Base-by-base conservation (phyloP, 2,797 vertebrate genomes). In the Phyllotis vaccarum region DNA sequence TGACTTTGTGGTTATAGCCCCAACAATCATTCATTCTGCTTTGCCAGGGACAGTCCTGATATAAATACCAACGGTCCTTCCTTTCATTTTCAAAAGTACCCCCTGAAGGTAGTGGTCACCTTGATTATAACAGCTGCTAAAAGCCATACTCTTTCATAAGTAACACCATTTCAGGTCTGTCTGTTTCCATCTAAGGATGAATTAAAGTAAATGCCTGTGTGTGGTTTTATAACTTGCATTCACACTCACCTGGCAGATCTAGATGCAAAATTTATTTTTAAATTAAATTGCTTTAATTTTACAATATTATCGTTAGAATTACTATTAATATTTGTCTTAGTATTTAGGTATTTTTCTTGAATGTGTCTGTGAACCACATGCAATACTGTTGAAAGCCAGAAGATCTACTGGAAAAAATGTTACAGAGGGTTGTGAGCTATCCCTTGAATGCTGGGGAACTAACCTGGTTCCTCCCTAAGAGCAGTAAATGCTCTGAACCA, bases 181-280 rank as follows among this genome's bases (percentile, higher is more conserved):
- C 19, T 24, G 43, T 19, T 72, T 70, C 22, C 11, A 21, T 74
- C 21, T 87, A 16, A 54, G 22, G 7, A 37, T 34, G 43, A 89
- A 82, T 87, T 60, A 94, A 82, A 94, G 24, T 21, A 85, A 56
- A 16, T n/a, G n/a, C n/a, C n/a, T n/a, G n/a, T n/a, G n/a, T n/a
- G n/a, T n/a, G n/a, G n/a, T n/a, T n/a, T n/a, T n/a, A n/a, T n/a
- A n/a, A n/a, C n/a, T n/a, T n/a, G n/a, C n/a, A n/a, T n/a, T n/a
- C n/a, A n/a, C n/a, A n/a, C n/a, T n/a, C n/a, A n/a, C n/a, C n/a
- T n/a, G n/a, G n/a, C n/a, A n/a, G n/a, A n/a, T n/a, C n/a, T n/a
- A n/a, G n/a, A n/a, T n/a, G n/a, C n/a, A n/a, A n/a, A n/a, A n/a
- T n/a, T n/a, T n/a, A n/a, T n/a, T n/a, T n/a, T n/a, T 64, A 81